phyloP scores from a whole-genome alignment of 2,888 invertebrate species.

The Sesamia inferens region DNA sequence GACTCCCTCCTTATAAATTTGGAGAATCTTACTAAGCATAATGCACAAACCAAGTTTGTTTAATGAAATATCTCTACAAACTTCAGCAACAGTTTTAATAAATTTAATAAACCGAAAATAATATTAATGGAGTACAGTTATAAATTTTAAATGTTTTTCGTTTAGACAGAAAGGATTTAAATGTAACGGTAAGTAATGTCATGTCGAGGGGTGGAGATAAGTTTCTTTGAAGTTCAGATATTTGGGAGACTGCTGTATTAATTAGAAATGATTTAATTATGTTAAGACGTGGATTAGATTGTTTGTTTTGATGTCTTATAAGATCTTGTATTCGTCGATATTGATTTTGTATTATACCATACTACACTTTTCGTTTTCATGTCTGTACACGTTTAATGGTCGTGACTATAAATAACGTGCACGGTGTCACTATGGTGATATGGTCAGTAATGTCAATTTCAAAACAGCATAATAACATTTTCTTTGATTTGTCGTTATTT shows the following conservation, averaged over 20 bases:
- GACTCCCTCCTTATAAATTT: constrained; percentile 8
- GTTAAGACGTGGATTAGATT: constrained; percentile 12
- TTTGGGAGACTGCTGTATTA: constrained; percentile 24
- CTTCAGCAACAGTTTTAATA: constrained; percentile 71
- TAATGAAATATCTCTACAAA: constrained; percentile 75
- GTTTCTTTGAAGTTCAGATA: constrained; percentile 34
- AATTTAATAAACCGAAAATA: constrained; percentile 76
- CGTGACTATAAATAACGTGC: no score
- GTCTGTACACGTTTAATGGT: no score
- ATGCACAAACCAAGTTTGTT: constrained; percentile 66
- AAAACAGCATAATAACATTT: no score
- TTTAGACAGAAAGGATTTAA: constrained; percentile 60
- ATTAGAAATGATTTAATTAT: constrained; percentile 52
- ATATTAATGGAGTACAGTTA: constrained; percentile 70
- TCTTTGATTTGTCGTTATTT: no score
- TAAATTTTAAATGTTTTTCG: constrained; percentile 66
- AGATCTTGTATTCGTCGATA: neutral
- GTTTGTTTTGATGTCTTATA: constrained; percentile 16
- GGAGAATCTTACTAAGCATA: neutral
- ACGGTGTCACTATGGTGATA: no score
- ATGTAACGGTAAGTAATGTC: constrained; percentile 48
- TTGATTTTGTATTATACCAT: neutral
- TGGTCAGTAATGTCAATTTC: no score
- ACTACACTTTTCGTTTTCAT: no score
- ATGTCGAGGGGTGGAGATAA: constrained; percentile 37